phyloP scores from a whole-genome alignment of 2,888 invertebrate species.

The Strigamia crassipes region DNA sequence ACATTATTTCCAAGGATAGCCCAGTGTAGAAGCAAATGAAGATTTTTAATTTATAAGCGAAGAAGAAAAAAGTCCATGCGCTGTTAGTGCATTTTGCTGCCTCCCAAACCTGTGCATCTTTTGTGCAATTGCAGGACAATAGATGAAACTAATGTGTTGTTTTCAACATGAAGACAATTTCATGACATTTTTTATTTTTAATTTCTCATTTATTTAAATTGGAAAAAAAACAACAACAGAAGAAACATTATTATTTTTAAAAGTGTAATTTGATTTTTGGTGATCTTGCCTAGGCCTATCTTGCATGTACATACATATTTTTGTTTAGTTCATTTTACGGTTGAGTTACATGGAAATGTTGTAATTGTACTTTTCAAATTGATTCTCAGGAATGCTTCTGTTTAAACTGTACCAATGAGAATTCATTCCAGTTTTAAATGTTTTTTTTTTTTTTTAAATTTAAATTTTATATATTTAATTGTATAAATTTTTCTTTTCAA shows the following conservation, averaged over 20 bases:
- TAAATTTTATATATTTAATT: neutral
- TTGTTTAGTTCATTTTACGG: neutral
- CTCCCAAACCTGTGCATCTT: slow-evolving; percentile 42
- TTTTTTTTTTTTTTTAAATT: neutral
- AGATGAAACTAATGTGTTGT: neutral
- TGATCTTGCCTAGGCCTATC: neutral
- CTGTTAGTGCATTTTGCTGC: slow-evolving; percentile 39
- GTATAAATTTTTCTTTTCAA: neutral
- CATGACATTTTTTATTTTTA: neutral
- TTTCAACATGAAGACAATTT: slow-evolving; percentile 14
- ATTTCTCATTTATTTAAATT: neutral
- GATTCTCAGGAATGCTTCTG: slow-evolving; percentile 18
- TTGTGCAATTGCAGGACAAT: slow-evolving; percentile 35
- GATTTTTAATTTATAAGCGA: neutral
- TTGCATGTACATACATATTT: neutral
- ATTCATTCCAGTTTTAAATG: neutral
- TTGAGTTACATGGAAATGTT: neutral
- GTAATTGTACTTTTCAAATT: neutral
- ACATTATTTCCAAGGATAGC: slow-evolving; percentile 82
- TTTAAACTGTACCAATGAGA: neutral
- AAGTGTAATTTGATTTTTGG: neutral
- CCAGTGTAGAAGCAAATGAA: slow-evolving; percentile 68
- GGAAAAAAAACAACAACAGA: neutral
- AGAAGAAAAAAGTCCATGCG: slow-evolving; percentile 1
- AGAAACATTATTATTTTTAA: neutral